Base-by-base conservation (phyloP, 2,888 invertebrate species). In the Mesorhabditis belari region DNA sequence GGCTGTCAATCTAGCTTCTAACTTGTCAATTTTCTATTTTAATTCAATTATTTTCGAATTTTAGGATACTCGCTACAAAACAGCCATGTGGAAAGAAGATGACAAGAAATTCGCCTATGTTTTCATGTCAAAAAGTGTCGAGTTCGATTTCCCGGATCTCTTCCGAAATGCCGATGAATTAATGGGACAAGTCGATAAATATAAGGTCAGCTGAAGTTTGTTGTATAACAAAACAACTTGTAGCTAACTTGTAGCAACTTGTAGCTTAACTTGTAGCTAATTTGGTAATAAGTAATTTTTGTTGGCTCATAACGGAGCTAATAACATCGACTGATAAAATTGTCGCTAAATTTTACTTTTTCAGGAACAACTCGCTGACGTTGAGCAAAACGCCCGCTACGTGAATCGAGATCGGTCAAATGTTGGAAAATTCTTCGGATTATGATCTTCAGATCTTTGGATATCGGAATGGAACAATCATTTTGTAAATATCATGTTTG, bases 91-190 rank as follows among this genome's bases (percentile, higher is more conserved):
- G 76, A 80, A 80, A 57, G 79, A 80, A 23, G 74, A 76, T 9
- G 80, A 80, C 65, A 70, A 73, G 55, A 80, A 80, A 60, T 69
- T 69, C 58, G 80, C 80, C 27, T 76, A 70, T 57, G 80, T 80
- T n/a, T 79, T 73, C 57, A 71, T 80, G 70, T 73, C 68, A 6
- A 62, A 68, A 56, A 59, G 58, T 29, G 65, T 69, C 58, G 49
- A 54, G 19, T 77, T 70, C 60, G 56, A 61, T 6, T 71, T 59
- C 56, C 75, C 77, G 17, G 52, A 69, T 49, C 67, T 75, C 49
- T 75, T 75, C 62, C 26, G 54, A 23, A 44, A 51, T 12, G 64
- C 64, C 29, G 67, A 74, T 35, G 67, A 73, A 57, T n/a, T n/a
- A n/a, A 60, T 63, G 50, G 9, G 61, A 3, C 64, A 70, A 52